A percentile compares a stretch with the other conserved stretches of the same genome.
These are phyloP conservation scores for Microcebus ravelobensis DNA, from an alignment of 2,113 vertebrate species.

Conservation along the genomic window DNA sequence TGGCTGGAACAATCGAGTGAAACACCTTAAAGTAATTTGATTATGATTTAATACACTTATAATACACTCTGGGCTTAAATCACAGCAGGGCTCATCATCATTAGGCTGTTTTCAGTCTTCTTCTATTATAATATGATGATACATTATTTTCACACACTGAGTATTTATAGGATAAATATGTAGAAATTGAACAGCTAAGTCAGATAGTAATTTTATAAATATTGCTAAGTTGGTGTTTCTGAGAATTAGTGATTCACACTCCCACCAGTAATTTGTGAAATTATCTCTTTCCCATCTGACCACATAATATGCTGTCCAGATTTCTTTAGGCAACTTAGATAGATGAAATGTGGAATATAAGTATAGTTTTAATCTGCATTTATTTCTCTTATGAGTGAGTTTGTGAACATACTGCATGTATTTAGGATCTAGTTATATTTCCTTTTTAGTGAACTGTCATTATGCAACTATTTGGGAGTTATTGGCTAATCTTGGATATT, in stretches of 20 bases:
- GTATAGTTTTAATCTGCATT: neutral
- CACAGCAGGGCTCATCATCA: neutral
- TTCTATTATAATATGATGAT: neutral
- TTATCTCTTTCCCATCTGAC: neutral
- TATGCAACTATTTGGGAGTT: neutral
- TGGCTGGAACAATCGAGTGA: neutral
- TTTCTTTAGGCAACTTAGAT: neutral
- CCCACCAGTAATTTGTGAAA: neutral
- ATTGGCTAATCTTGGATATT: neutral
- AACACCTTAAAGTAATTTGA: neutral
- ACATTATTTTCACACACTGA: neutral
- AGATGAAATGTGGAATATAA: neutral
- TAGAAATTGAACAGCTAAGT: neutral
- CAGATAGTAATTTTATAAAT: neutral
- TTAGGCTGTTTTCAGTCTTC: neutral
- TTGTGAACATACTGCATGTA: neutral
- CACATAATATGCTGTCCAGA: neutral
- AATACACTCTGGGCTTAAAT: neutral
- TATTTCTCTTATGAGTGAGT: neutral
- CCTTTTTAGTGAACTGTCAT: neutral
- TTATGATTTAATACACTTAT: neutral
- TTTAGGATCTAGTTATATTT: neutral
- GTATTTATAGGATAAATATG: neutral
- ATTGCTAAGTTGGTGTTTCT: neutral
- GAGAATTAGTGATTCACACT: neutral